Conservation (phyloP, 1,140 invertebrate species). For the Sarcophaga bullata region DNA sequence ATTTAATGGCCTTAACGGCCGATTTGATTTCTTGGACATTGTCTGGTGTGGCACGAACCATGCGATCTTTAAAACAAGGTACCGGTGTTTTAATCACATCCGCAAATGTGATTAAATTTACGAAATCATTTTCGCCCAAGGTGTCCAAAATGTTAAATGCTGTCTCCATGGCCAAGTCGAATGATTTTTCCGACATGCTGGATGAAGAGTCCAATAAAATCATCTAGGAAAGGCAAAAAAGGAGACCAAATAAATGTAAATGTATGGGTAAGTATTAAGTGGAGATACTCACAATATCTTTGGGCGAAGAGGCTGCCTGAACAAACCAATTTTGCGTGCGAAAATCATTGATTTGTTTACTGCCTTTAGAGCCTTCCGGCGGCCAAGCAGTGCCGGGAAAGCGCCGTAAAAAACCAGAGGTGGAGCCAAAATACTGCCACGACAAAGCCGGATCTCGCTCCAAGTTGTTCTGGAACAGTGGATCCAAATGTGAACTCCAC, state of each 20-base stretch:
- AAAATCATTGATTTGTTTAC: constrained; percentile 86
- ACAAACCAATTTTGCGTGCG: constrained; percentile 92
- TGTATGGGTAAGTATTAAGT: not conserved
- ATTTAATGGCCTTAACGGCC: constrained; percentile 73
- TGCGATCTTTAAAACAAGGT: constrained; percentile 85
- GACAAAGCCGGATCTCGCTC: constrained; percentile 89
- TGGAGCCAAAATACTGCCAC: constrained; percentile 97
- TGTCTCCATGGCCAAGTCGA: constrained; percentile 86
- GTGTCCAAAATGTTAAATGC: constrained; percentile 91
- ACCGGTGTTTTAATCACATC: constrained; percentile 80
- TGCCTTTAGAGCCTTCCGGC: constrained; percentile 71
- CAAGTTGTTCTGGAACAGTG: constrained; percentile 91
- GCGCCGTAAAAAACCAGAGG: constrained; percentile 88
- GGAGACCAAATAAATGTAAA: not conserved
- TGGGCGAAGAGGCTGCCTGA: constrained; percentile 94
- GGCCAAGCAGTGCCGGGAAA: constrained; percentile 91
- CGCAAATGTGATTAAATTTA: constrained; percentile 90
- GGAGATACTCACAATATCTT: constrained; percentile 77
- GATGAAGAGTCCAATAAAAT: constrained; percentile 92
- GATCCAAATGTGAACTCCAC: constrained; percentile 92
- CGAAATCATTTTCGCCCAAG: constrained; percentile 94
- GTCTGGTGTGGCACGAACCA: constrained; percentile 89
- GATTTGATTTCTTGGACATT: constrained; percentile 87
- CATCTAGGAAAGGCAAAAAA: constrained; percentile 64
- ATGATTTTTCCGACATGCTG: constrained; percentile 86